phyloP scores from a whole-genome alignment of 2,797 vertebrate genomes.

The Melopsittacus undulatus region DNA sequence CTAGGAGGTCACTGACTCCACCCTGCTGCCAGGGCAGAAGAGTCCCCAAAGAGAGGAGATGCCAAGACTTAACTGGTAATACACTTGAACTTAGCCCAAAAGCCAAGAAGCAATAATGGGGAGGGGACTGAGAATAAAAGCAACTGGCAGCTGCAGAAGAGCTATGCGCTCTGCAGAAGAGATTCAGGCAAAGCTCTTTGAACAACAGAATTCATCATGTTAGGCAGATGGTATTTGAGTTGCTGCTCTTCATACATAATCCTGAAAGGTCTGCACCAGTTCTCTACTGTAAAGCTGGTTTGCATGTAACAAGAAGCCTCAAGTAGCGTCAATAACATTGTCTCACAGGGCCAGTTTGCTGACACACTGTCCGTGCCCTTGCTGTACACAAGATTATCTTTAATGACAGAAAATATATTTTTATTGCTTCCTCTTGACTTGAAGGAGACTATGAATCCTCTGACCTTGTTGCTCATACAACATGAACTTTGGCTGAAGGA shows the following conservation, averaged over 20 bases:
- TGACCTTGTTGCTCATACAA: slow-evolving; percentile 9
- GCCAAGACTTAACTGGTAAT: neutral
- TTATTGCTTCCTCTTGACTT: slow-evolving; percentile 34
- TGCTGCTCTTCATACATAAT: slow-evolving; percentile 7
- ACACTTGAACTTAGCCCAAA: neutral
- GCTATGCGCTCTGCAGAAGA: neutral
- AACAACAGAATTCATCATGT: neutral
- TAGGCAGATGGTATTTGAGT: slow-evolving; percentile 38
- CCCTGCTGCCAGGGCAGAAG: neutral
- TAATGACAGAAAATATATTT: slow-evolving; percentile 33
- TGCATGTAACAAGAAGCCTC: slow-evolving; percentile 16
- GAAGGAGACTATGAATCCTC: neutral
- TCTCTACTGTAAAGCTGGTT: neutral
- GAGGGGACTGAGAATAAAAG: neutral
- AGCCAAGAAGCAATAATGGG: neutral
- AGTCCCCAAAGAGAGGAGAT: neutral
- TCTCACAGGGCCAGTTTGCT: slow-evolving; percentile 1
- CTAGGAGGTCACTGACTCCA: neutral
- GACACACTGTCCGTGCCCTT: neutral
- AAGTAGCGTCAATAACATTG: slow-evolving; percentile 17
- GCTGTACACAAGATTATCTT: slow-evolving; percentile 8
- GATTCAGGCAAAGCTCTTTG: neutral
- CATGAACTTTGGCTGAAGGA: slow-evolving; percentile 1
- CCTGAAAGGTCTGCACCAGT: slow-evolving; percentile 26
- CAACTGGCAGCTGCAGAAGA: neutral